A percentile compares a stretch with the other conserved stretches of the same genome.
Conservation (phyloP, 2,113 vertebrate species). For the Oreocharis arfaki region DNA sequence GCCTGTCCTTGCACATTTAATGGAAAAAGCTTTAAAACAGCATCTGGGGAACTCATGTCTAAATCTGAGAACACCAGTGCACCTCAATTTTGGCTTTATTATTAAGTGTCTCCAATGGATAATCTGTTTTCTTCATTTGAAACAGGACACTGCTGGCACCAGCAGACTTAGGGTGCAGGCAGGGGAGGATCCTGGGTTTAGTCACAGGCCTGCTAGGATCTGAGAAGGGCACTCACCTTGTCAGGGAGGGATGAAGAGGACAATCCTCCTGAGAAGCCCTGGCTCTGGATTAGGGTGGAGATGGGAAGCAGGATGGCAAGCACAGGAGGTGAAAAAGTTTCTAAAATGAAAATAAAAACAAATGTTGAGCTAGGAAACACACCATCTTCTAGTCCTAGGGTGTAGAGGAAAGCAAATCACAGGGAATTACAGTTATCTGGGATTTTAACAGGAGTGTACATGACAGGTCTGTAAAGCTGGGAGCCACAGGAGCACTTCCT, state of each 20-base stretch:
- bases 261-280: neutral
- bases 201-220: neutral
- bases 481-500: neutral
- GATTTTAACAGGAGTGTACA: neutral
- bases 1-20: neutral
- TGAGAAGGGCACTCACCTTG: neutral
- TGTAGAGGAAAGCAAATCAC: neutral
- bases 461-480: neutral
- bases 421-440: neutral
- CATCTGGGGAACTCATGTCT: neutral
- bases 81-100: neutral
- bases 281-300: neutral
- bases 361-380: neutral
- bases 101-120: neutral
- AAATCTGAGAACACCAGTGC: neutral
- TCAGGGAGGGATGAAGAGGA: slow-evolving; percentile 17
- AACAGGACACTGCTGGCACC: neutral
- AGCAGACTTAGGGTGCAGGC: neutral
- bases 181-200: neutral
- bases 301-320: neutral
- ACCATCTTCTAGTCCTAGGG: neutral
- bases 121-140: neutral
- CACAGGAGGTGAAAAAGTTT: neutral
- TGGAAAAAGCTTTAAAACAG: neutral
- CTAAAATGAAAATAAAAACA: neutral